Base-by-base conservation (phyloP, 2,888 invertebrate species). In the Ophion ellenae region DNA sequence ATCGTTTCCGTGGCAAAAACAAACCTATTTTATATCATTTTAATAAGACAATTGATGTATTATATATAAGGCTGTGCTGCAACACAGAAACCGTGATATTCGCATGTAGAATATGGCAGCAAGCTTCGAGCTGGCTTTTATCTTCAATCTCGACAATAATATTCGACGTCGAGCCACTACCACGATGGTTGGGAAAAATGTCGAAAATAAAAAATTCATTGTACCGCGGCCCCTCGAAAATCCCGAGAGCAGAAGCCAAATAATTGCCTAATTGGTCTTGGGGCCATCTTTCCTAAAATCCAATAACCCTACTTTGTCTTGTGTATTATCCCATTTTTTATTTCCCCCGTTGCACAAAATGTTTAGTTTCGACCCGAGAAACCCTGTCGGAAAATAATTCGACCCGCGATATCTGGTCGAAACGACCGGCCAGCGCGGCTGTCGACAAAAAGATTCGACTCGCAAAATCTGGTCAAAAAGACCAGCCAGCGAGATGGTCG, bases 1-100 rank as follows among this genome's bases (percentile, higher is more conserved):
- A 32, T 64, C 64, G 36, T 64, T 64, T 64, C 64, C 36, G 64
- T 64, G 36, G 64, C 32, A 64, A 63, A 63, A 63, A 63, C 28
- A 10, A 63, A 63, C 20, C 11, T 63, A 24, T 24, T 24, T 24
- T 24, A 24, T 24, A 24, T 24, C 1, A 24, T 1, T 24, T 24
- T 24, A 1, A 28, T 14, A 10, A 28, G 28, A 63, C 11, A 63
- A 63, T 63, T 24, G 17, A 24, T 24, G 24, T 24, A 24, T 24
- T 24, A 24, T 24, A 24, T 24, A 24, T 24, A 24, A 63, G 10
- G 61, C 24, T 63, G 20, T 10, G 61, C 61, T 24, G 61, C 24
- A 20, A 24, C 2, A 24, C 24, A 63, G 9, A 63, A 63, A 63
- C 17, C 61, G 10, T 63, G 20, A 24, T 24, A 63, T 63, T 63